Evolutionary conservation across 2,888 invertebrate genomes (phyloP), one percentile per base, ranked within the genome.

Genomic region (Thymelicus acteon): DNA sequence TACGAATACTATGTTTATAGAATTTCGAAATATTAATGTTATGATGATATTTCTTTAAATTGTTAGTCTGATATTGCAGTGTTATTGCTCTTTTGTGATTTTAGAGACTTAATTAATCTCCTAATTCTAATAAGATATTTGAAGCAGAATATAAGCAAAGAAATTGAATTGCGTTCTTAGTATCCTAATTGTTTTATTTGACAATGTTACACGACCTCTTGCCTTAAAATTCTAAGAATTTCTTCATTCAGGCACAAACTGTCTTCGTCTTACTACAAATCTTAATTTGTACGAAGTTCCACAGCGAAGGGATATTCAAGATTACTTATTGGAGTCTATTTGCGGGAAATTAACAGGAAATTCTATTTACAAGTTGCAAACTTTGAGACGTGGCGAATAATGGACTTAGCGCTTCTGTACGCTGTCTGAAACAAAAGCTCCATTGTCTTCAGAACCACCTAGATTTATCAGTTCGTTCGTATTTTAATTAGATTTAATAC

Each of bases 331-430:
- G 70, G 73, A 76, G 76, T 86, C 83, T 85, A 89, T 89, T 88
- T 86, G 82, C 82, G 80, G 82, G 75, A 86, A 88, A 88, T 90
- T 88, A 87, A 86, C 85, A 82, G 80, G 82, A 82, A 85, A 85
- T 82, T 87, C 86, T 79, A 88, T 90, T 88, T 82, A 84, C 81
- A 82, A 89, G 87, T 88, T 83, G 73, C 78, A 72, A 86, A 90
- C 84, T 90, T 88, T 76, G 73, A 78, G 80, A 86, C 85, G 85
- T 83, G 82, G 79, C 78, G 80, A 81, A 76, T 88, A 89, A 89
- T 89, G 82, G 86, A 85, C 84, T 85, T 76, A 78, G 76, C 75
- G 7, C 61, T 44, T 62, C 47, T 24, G 61, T 58, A 13, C 39
- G 58, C 37, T 37, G 54, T 54, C 54, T 24, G 54, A 54, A 54